These are phyloP conservation scores for Buceros bicornis DNA, from an alignment of 2,797 vertebrate genomes.

Conservation along the genomic window DNA sequence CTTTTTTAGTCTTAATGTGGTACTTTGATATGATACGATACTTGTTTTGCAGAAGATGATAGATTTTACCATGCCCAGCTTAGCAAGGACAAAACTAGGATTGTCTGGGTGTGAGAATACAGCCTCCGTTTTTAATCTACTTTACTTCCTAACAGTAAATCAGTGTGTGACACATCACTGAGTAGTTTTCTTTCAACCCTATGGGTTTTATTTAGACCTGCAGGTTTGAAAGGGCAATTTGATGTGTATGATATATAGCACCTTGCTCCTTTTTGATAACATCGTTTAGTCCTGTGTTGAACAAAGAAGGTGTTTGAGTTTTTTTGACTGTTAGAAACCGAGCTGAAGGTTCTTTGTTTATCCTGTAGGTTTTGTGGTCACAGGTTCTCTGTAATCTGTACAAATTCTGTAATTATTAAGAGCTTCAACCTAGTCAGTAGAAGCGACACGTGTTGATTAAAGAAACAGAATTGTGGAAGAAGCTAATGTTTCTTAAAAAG, in stretches of 20 bases:
- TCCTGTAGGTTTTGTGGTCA: not conserved
- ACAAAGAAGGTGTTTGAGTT: not conserved
- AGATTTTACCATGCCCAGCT: not conserved
- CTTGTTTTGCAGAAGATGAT: not conserved
- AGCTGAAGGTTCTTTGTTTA: not conserved
- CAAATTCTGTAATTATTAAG: not conserved
- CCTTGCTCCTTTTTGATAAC: not conserved
- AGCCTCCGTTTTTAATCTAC: not conserved
- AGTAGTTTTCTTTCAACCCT: not conserved
- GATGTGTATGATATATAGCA: not conserved
- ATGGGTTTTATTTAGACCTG: not conserved
- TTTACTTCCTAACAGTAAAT: not conserved
- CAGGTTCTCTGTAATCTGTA: not conserved
- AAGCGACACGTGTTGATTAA: not conserved
- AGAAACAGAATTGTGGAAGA: not conserved
- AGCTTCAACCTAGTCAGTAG: not conserved
- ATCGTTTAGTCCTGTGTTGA: not conserved
- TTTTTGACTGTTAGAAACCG: not conserved
- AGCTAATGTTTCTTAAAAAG: not conserved
- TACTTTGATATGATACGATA: not conserved
- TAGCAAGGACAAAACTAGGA: not conserved
- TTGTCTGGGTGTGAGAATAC: not conserved
- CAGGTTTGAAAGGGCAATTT: not conserved
- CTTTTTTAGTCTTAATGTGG: not conserved
- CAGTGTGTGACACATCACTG: not conserved